Conservation (phyloP, 1,140 invertebrate genomes). For the Eufriesea mexicana region DNA sequence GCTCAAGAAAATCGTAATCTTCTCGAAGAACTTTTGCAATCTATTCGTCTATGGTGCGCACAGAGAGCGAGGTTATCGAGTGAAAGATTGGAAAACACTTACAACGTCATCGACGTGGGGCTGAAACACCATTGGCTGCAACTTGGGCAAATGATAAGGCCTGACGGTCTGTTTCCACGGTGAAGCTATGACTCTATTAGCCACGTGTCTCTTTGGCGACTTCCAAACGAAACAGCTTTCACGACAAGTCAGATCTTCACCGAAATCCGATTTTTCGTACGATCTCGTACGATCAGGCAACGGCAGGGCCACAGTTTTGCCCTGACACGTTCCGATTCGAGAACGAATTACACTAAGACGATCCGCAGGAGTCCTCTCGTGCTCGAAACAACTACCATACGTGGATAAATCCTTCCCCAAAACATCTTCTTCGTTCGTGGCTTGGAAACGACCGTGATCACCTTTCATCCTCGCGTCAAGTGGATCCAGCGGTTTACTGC, state of each 20-base stretch:
- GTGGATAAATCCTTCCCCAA: background rate
- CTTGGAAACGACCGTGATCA: slow-evolving; percentile 2
- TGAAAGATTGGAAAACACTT: slow-evolving; percentile 23
- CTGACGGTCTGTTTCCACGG: slow-evolving; percentile 75
- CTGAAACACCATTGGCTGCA: slow-evolving; percentile 58
- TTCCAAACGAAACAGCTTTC: slow-evolving; percentile 71
- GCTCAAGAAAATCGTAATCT: background rate
- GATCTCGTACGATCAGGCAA: background rate
- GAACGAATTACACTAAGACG: slow-evolving; percentile 35
- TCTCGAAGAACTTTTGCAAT: background rate
- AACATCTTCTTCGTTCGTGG: background rate
- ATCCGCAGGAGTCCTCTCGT: background rate
- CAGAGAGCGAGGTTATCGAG: background rate
- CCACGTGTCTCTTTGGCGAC: slow-evolving; percentile 69
- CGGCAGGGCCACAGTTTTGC: slow-evolving; percentile 2
- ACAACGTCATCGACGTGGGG: slow-evolving; percentile 50
- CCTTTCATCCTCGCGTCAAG: slow-evolving; percentile 32
- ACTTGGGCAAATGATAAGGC: slow-evolving; percentile 74
- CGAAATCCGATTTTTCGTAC: slow-evolving; percentile 45
- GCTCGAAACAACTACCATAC: background rate
- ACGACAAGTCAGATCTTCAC: slow-evolving; percentile 65
- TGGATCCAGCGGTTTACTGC: slow-evolving; percentile 9
- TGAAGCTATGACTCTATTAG: slow-evolving; percentile 77
- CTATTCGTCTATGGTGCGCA: background rate
- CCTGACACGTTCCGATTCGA: slow-evolving; percentile 7